These are phyloP conservation scores for Limnephilus rhombicus DNA, from an alignment of 2,888 invertebrate genomes.

Conservation along the genomic window DNA sequence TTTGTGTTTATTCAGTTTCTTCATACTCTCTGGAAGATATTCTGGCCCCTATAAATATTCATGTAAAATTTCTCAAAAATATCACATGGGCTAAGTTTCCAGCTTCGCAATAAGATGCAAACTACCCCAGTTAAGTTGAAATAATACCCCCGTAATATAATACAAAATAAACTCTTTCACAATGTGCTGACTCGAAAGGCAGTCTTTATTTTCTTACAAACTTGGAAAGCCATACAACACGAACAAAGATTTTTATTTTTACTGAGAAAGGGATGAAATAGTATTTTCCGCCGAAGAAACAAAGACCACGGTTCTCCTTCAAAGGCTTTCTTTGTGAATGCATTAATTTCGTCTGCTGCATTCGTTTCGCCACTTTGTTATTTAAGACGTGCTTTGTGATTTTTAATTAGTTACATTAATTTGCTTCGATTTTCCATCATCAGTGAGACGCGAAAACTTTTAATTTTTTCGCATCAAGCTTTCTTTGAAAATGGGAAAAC, in stretches of 20 bases:
- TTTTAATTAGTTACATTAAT: constrained; percentile 63
- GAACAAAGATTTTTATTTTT: constrained; percentile 62
- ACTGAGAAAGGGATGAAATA: constrained; percentile 48
- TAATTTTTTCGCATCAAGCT: not conserved
- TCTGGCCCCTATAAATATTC: not conserved
- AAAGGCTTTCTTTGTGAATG: constrained; percentile 63
- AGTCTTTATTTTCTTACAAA: constrained; percentile 40
- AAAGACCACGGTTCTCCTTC: constrained; percentile 34
- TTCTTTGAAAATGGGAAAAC: not conserved
- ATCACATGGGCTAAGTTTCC: constrained; percentile 8
- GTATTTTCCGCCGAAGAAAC: constrained; percentile 41
- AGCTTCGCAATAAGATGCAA: constrained; percentile 42
- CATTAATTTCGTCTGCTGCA: constrained; percentile 64
- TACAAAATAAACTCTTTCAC: constrained; percentile 30
- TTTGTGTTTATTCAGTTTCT: not conserved
- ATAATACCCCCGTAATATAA: constrained; percentile 27
- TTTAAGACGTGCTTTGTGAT: constrained; percentile 58
- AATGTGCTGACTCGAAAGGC: not conserved
- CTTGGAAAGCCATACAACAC: constrained; percentile 54
- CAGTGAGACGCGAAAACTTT: constrained; percentile 7
- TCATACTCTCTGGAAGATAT: not conserved
- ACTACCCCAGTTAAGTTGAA: constrained; percentile 10
- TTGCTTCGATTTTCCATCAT: constrained; percentile 31
- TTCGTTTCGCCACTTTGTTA: constrained; percentile 48
- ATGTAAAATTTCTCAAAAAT: not conserved